Base-by-base conservation (phyloP, 2,888 invertebrate genomes). In the Tetranychus truncatus region DNA sequence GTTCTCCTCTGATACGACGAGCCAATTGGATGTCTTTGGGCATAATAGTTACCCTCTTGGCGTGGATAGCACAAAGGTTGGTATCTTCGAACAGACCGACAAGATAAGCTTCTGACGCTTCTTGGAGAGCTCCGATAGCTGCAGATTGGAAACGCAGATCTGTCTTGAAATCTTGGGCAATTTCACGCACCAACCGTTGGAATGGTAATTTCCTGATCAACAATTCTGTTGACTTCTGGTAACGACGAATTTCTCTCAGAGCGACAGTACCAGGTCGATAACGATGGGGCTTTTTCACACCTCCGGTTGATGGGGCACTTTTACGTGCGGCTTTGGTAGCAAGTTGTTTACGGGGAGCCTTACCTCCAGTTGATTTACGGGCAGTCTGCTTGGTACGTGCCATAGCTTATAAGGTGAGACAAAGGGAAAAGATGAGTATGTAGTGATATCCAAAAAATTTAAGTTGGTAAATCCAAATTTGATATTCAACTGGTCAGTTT, bases 341-440 rank as follows among this genome's bases (percentile, higher is more conserved):
- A 77, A 89, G 81, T 84, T 94, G 94, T 85, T 95, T 95, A 81
- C 95, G 89, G 77, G 94, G 94, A 80, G 94, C 94, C 86, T 95
- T 95, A 81, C 95, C 94, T 89, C 94, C 95, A 76, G 94, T 95
- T 1, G 93, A 93, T 85, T 95, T 95, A 88, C 94, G 91, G 75
- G 94, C 95, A 75, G 95, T 95, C 84, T 95, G 95, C 88, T 95
- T 95, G 46, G 95, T 95, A 90, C 95, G 93, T 79, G 94, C 95
- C 95, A 95, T 95, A 34, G 34, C 34, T 34, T 34, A 34, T 34
- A 34, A 34, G 5, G 34, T 34, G 34, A 34, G 34, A 34, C 34
- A 34, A 34, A 34, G 34, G 34, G 34, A 34, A 34, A 24, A 34
- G 34, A 34, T 34, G 34, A 34, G 34, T 34, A 34, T 34, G 34